Evolutionary conservation across 2,797 vertebrate species (phyloP).

Genomic region (Sebastes oblongus): DNA sequence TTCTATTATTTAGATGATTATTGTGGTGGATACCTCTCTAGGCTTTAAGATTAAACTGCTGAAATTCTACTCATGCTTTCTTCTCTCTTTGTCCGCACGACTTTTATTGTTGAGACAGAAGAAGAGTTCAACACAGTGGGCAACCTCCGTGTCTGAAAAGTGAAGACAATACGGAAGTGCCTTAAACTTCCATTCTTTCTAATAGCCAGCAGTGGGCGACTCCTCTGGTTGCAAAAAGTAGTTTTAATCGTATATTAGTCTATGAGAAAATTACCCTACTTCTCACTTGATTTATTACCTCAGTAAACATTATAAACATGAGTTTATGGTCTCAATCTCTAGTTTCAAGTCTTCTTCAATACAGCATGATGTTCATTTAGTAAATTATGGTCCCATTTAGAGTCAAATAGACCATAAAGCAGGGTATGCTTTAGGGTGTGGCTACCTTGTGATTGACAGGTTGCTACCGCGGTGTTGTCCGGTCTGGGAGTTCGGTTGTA

Average conservation of each 20-base stretch:
- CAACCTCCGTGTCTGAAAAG: no score
- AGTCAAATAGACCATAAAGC: not conserved
- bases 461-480: rapidly evolving
- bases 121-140: no score
- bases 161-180: no score
- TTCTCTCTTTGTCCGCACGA: not conserved
- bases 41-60: not conserved
- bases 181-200: no score
- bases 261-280: no score
- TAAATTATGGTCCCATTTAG: not conserved
- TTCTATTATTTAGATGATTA: not conserved
- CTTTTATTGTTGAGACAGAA: no score
- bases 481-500: not conserved
- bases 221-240: no score
- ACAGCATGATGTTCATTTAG: not conserved
- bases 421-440: not conserved
- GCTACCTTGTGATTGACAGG: not conserved
- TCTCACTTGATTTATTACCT: no score
- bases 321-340: not conserved
- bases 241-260: no score
- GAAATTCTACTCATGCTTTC: not conserved
- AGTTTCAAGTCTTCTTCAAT: not conserved
- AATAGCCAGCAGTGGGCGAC: no score
- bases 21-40: not conserved
- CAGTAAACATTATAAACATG: no score